Conservation (phyloP, 2,113 vertebrate genomes). For the Gasterosteus nipponicus region DNA sequence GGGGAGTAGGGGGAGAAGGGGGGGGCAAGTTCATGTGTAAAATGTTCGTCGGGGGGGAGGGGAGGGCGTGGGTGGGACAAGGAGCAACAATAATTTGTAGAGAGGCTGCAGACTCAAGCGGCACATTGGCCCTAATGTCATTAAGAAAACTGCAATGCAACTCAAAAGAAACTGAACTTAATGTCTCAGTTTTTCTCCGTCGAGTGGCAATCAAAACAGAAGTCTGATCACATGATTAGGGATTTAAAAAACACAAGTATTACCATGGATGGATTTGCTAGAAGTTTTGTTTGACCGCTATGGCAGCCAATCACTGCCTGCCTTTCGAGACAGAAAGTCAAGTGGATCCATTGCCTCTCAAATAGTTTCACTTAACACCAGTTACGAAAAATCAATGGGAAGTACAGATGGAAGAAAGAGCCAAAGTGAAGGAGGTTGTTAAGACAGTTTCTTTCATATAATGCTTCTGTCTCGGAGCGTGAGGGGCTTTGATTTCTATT, state of each 20-base stretch:
- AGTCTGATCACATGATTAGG: constrained; percentile 13
- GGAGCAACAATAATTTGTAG: constrained; percentile 65
- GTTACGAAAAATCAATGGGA: constrained; percentile 74
- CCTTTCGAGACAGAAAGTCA: constrained; percentile 54
- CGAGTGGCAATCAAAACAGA: constrained; percentile 23
- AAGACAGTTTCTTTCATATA: constrained; percentile 76
- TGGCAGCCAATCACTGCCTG: constrained; percentile 19
- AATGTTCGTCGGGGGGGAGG: constrained; percentile 52
- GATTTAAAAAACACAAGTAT: constrained; percentile 8
- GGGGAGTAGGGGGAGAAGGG: background rate
- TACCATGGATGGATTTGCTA: constrained; percentile 11
- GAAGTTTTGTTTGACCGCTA: constrained; percentile 24
- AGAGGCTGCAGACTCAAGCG: constrained; percentile 64
- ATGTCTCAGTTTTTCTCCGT: constrained; percentile 35
- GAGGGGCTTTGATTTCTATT: constrained; percentile 80
- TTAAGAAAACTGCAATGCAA: constrained; percentile 6
- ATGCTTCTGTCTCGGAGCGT: constrained; percentile 63
- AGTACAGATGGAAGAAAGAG: constrained; percentile 46
- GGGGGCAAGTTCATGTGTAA: constrained; percentile 47
- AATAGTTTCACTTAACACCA: constrained; percentile 75
- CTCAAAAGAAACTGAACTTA: constrained; percentile 28
- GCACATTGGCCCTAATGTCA: constrained; percentile 55
- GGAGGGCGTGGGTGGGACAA: constrained; percentile 66
- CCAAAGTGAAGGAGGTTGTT: constrained; percentile 71
- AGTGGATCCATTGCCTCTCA: constrained; percentile 68